These are phyloP conservation scores for Nyctibius grandis DNA, from an alignment of 2,797 vertebrate species.

Conservation along the genomic window DNA sequence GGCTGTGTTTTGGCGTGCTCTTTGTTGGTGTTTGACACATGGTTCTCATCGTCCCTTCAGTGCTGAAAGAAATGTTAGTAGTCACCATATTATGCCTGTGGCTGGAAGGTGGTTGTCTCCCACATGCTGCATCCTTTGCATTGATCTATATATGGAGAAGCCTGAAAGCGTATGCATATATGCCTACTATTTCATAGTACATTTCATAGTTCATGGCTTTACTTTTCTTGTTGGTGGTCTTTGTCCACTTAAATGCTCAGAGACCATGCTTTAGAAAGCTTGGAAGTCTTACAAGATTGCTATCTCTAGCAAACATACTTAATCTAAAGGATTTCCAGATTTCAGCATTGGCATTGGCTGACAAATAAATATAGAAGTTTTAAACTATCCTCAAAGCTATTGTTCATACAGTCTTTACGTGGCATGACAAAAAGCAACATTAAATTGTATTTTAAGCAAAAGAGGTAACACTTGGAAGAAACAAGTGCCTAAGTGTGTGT, in stretches of 20 bases:
- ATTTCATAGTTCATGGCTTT: background rate
- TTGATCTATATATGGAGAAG: background rate
- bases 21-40: background rate
- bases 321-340: background rate
- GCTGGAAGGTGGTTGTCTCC: background rate
- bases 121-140: background rate
- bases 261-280: background rate
- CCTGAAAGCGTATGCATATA: background rate
- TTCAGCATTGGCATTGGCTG: background rate
- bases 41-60: background rate
- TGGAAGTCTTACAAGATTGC: background rate
- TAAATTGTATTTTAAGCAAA: background rate
- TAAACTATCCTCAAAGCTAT: background rate
- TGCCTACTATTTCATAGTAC: background rate
- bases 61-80: background rate
- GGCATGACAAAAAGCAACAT: background rate
- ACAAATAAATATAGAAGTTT: background rate
- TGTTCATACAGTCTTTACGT: background rate
- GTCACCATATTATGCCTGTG: background rate
- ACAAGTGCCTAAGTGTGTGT: background rate
- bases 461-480: background rate
- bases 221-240: background rate
- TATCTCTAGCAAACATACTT: background rate
- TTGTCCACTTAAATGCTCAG: background rate
- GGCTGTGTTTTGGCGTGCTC: background rate